phyloP scores from a whole-genome alignment of 2,888 invertebrate genomes.

The Chorisops tibialis region DNA sequence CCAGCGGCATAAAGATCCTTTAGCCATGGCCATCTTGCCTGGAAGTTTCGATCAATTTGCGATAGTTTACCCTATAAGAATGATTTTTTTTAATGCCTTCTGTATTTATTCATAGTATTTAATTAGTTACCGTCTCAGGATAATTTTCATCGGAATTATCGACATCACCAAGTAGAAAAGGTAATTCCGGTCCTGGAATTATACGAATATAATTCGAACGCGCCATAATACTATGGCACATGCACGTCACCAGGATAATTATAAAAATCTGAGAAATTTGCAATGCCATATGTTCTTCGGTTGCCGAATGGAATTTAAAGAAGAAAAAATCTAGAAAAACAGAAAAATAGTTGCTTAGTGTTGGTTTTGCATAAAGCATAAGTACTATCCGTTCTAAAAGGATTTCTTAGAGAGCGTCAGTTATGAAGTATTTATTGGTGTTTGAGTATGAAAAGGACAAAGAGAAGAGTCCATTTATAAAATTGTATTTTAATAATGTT shows the following conservation, averaged over 20 bases:
- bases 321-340: neutral
- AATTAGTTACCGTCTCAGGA: conserved; percentile 12
- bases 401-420: too few species aligned
- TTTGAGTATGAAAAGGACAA: too few species aligned
- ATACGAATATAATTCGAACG: conserved; percentile 3
- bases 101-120: neutral
- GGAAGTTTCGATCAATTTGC: conserved; percentile 38
- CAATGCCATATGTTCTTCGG: conserved; percentile 22
- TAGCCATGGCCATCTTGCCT: conserved; percentile 45
- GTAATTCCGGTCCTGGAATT: conserved; percentile 5
- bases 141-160: conserved; percentile 17
- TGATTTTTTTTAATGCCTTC: neutral
- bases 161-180: conserved; percentile 10
- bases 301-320: neutral
- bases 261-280: conserved; percentile 23
- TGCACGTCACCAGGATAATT: conserved; percentile 9
- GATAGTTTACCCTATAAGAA: conserved; percentile 38
- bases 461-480: too few species aligned
- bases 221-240: conserved; percentile 20
- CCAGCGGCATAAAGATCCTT: conserved; percentile 40
- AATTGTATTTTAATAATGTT: too few species aligned
- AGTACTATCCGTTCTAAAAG: neutral
- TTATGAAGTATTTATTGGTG: too few species aligned
- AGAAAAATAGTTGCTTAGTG: neutral
- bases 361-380: neutral